phyloP scores from a whole-genome alignment of 2,888 invertebrate genomes.

The Osedax fenrisi region DNA sequence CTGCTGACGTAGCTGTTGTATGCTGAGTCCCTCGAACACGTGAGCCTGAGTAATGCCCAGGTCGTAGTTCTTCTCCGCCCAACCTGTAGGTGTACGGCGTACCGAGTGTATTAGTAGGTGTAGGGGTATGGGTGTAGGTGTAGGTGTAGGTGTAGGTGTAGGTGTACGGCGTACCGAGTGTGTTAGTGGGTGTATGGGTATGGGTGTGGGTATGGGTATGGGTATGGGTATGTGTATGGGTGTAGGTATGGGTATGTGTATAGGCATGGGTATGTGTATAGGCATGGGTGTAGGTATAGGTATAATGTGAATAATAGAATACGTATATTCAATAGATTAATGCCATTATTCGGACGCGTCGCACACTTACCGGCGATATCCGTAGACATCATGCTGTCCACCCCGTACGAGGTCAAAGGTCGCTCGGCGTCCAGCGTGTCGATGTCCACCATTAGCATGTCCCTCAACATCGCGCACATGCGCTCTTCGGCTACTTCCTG shows the following conservation, averaged over 20 bases:
- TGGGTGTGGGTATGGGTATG: too few relatives aligned
- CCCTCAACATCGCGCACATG: neutral
- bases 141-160: too few relatives aligned
- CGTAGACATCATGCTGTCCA: neutral
- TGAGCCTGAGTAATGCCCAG: neutral
- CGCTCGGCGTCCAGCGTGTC: neutral
- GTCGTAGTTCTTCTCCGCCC: neutral
- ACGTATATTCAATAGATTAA: too few relatives aligned
- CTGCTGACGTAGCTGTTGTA: neutral
- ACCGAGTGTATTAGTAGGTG: neutral
- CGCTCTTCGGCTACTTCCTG: neutral
- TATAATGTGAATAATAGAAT: too few relatives aligned
- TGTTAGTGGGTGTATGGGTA: too few relatives aligned
- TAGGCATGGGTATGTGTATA: too few relatives aligned
- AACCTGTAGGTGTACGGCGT: neutral
- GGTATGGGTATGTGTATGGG: too few relatives aligned
- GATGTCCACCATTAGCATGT: neutral
- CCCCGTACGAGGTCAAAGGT: neutral
- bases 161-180: too few relatives aligned
- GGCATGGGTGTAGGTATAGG: too few relatives aligned
- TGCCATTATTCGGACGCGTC: too few relatives aligned
- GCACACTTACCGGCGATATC: neutral
- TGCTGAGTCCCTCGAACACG: neutral
- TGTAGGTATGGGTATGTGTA: too few relatives aligned
- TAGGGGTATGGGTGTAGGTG: too few relatives aligned